Conservation (phyloP, 2,888 invertebrate species). For the Caenorhabditis sp. region DNA sequence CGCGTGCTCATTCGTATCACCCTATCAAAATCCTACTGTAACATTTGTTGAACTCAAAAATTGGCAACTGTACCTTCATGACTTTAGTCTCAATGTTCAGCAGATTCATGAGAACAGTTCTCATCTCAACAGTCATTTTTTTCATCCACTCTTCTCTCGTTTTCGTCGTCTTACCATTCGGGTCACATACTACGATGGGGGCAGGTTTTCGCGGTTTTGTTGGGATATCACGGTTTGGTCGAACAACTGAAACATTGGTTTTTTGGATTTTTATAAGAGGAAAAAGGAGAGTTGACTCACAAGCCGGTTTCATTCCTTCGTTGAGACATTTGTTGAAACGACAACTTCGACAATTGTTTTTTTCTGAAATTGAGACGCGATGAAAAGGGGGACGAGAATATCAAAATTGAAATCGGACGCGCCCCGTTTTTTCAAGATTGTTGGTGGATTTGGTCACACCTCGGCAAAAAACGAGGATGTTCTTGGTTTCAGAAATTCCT, state of each 20-base stretch:
- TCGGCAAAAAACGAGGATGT: too few relatives aligned
- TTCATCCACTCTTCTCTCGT: constrained; percentile 58
- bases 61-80: too few relatives aligned
- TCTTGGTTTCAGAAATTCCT: too few relatives aligned
- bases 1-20: constrained; percentile 62
- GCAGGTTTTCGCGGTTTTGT: constrained; percentile 39
- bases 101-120: constrained; percentile 65
- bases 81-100: constrained; percentile 66
- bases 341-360: constrained; percentile 63
- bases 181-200: constrained; percentile 21
- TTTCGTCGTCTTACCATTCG: constrained; percentile 24
- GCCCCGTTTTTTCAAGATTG: too few relatives aligned
- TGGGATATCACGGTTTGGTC: constrained; percentile 64
- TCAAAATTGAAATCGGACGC: background rate
- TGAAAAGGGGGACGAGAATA: constrained; percentile 29
- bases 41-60: too few relatives aligned
- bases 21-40: too few relatives aligned
- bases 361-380: constrained; percentile 42
- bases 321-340: constrained; percentile 63
- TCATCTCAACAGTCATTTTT: constrained; percentile 64
- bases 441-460: too few relatives aligned
- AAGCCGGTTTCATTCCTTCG: constrained; percentile 65
- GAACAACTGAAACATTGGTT: constrained; percentile 50
- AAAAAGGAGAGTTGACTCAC: constrained; percentile 23
- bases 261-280: background rate